Evolutionary conservation across 2,888 invertebrate genomes (phyloP).

Genomic region (Exocentrus adspersus): DNA sequence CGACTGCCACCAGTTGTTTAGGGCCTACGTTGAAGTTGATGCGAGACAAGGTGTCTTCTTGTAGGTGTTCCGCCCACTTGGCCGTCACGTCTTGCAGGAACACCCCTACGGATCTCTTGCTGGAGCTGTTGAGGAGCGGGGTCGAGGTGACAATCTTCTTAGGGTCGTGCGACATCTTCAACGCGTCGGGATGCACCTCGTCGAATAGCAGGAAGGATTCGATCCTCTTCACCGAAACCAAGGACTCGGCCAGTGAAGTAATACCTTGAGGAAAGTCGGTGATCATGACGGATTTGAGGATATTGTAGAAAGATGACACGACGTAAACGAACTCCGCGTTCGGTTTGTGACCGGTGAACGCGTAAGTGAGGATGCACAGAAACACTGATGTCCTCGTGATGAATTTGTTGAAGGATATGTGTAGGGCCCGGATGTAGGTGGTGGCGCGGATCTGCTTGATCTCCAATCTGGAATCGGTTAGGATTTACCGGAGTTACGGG

Average conservation of each 20-base stretch:
- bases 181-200: conserved; percentile 54
- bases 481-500: too few relatives aligned
- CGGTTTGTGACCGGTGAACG: conserved; percentile 74
- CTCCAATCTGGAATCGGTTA: conserved; percentile 73
- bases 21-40: conserved; percentile 49
- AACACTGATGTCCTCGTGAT: conserved; percentile 87
- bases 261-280: conserved; percentile 73
- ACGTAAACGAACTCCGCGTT: conserved; percentile 87
- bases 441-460: conserved; percentile 75
- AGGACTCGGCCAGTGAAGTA: conserved; percentile 71
- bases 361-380: conserved; percentile 80
- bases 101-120: conserved; percentile 42
- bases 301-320: conserved; percentile 88
- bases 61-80: conserved; percentile 44
- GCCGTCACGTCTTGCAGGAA: conserved; percentile 48
- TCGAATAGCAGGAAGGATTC: conserved; percentile 66
- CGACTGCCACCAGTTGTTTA: conserved; percentile 62
- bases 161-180: conserved; percentile 32
- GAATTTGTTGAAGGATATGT: conserved; percentile 85
- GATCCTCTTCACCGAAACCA: conserved; percentile 71
- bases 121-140: conserved; percentile 51
- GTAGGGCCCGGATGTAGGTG: conserved; percentile 77
- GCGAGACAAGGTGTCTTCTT: conserved; percentile 45
- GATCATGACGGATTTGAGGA: conserved; percentile 75
- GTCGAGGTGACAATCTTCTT: conserved; percentile 53